Evolutionary conservation across 2,113 vertebrate species (phyloP), one percentile per base, ranked within the genome.

Genomic region (Osmerus mordax): DNA sequence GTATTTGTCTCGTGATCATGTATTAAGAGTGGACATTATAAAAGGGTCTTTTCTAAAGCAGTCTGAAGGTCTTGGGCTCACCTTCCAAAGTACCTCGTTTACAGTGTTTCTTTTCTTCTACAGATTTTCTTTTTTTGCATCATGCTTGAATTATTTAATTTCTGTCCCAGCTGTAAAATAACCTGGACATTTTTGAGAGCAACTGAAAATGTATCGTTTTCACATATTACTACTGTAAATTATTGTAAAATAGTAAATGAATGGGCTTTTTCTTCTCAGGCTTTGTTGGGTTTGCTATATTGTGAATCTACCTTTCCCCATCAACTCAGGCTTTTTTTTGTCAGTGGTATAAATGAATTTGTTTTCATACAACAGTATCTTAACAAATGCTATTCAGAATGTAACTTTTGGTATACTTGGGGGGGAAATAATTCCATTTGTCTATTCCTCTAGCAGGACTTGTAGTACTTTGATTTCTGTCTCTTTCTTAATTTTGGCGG

Each of bases 111-210:
- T 71, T 73, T 67, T 75, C 69, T 47, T 64, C 83, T 52, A 73
- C 41, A 29, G 16, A 56, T 29, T 58, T 58, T 64, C 25, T 28
- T 54, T 93, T 86, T 93, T 92, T 91, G 92, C 93, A 94, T 86
- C 92, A 95, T 95, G 94, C 90, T 95, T 96, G 95, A 96, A 96
- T 90, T 96, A 98, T 98, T 98, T 98, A 97, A 99, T 94, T 94
- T 94, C 92, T 95, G 93, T 96, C 92, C 91, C 88, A 90, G 90
- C 87, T 97, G 94, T 98, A 96, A 94, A 93, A 93, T 94, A 94
- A 89, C 87, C 87, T 91, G 87, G 86, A 90, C 78, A 83, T 90
- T 90, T 93, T 94, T 89, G 90, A 92, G 93, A 93, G 92, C 89
- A 87, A 89, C 90, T 94, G 91, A 88, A 90, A 81, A 79, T 90